Base-by-base conservation (phyloP, 2,113 vertebrate species). In the Centropus bengalensis region DNA sequence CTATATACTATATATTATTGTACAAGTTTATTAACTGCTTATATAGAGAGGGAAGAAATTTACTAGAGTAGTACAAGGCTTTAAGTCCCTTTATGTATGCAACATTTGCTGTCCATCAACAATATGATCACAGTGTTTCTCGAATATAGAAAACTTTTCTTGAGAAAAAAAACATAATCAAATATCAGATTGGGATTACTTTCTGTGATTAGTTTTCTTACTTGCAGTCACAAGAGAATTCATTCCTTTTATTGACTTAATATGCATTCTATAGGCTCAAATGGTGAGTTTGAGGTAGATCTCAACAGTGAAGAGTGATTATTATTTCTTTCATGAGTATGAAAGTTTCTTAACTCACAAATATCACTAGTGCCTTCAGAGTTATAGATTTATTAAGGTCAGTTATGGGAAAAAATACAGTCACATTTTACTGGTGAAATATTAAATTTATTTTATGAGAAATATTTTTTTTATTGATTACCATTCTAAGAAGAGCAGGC, bases 361-460 rank as follows among this genome's bases (percentile, higher is more conserved):
- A 28, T 56, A 96, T 59, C 82, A 80, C 45, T 78, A 96, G 32
- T n/a, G 47, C 68, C 67, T 91, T 90, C 6, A 12, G 64, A 96
- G n/a, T 88, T 74, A 87, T 26, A 51, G 75, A 94, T 33, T 92
- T 95, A 96, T 95, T 96, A 95, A 78, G 78, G 70, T 82, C 83
- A 94, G 42, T 60, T 69, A 90, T 44, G 9, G 55, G 40, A 26
- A 94, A 94, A 75, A 32, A 89, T 33, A 88, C 71, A 95, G 96
- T 89, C 21, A 38, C 33, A 93, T 94, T 96, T 96, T 94, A 91
- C 60, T 32, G 21, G 55, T 94, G 69, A 97, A 97, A 95, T 96
- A 96, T 89, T 93, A 77, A 67, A 76, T 95, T 92, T 96, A 88
- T 75, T 83, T 97, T 96, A 94, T 84, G 83, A 95, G 74, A 94